These are phyloP conservation scores for Drosophila malerkotliana DNA, from an alignment of 1,140 invertebrate genomes.

Conservation along the genomic window DNA sequence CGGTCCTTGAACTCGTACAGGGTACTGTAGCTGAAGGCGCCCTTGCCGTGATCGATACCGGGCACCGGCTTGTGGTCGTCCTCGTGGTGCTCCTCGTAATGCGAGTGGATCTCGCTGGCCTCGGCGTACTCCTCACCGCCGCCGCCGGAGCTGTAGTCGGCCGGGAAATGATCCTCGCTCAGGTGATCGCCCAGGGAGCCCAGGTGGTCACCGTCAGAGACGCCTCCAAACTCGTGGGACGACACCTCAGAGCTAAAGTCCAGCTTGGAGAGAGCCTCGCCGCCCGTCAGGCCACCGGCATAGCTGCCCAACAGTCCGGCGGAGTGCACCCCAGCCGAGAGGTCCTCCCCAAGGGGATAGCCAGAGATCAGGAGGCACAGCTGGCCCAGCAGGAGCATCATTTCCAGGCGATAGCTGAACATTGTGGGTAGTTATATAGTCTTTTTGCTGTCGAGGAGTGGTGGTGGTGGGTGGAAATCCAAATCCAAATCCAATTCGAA, in stretches of 20 bases:
- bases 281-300: slow-evolving; percentile 60
- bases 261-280: slow-evolving; percentile 59
- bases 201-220: slow-evolving; percentile 38
- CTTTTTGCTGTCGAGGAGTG: background rate
- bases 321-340: slow-evolving; percentile 43
- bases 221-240: slow-evolving; percentile 23
- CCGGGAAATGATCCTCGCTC: slow-evolving; percentile 59
- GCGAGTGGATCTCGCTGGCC: slow-evolving; percentile 60
- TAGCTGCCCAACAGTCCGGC: slow-evolving; percentile 65
- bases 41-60: slow-evolving; percentile 79
- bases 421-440: slow-evolving; percentile 24
- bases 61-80: slow-evolving; percentile 63
- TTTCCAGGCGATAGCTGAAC: slow-evolving; percentile 44
- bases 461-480: background rate
- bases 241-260: slow-evolving; percentile 27
- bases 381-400: slow-evolving; percentile 44
- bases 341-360: slow-evolving; percentile 48
- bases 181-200: slow-evolving; percentile 64
- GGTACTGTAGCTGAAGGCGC: slow-evolving; percentile 77
- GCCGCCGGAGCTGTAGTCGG: slow-evolving; percentile 58
- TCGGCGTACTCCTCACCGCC: slow-evolving; percentile 64
- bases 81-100: slow-evolving; percentile 49
- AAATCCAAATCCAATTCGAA: background rate
- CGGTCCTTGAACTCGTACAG: slow-evolving; percentile 77
- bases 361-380: slow-evolving; percentile 13